Base-by-base conservation (phyloP, 2,888 invertebrate genomes). In the Plagiodera versicolora region DNA sequence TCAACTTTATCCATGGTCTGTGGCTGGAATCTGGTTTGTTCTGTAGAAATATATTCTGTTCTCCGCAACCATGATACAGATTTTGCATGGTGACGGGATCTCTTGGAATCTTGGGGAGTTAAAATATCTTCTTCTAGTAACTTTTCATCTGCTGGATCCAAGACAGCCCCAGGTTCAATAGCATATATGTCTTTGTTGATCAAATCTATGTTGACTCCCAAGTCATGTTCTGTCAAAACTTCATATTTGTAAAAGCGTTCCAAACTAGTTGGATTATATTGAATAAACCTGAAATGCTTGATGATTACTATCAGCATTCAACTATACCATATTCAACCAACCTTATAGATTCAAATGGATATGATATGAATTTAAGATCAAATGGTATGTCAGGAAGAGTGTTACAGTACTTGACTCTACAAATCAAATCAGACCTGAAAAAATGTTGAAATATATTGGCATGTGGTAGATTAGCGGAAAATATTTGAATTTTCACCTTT, bases 31-130 rank as follows among this genome's bases (percentile, higher is more conserved):
- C 98, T 86, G 17, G 98, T 98, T 79, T 95, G 97, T 82, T 99
- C 99, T 39, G 98, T 98, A 3, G 98, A 98, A 74, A 99, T 99
- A 76, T 99, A 99, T 80, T 99, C 99, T 0, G 99, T 99, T 70
- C 97, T 90, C 55, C 99, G 88, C 77, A 99, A 85, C 99, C 99
- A 99, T 0, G 99, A 98, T 1, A 99, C 98, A 76, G 92, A 94
- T 68, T 94, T 91, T 1, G 95, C 95, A 84, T 99, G 98, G 82
- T 98, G 97, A 6, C 93, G 86, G 0, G 98, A 98, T 67, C 94
- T 83, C 77, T 93, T 92, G 0, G 94, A 91, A 77, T 94, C 94
- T 74, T 92, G 92, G 0, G 92, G 93, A 0, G 93, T 90, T 56
- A 90, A 85, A 52, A 92, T 87, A 84, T 98, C 98, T 83, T 99